Evolutionary conservation across 2,797 vertebrate genomes (phyloP), one percentile per base, ranked within the genome.

Genomic region (Oryzias sinensis): DNA sequence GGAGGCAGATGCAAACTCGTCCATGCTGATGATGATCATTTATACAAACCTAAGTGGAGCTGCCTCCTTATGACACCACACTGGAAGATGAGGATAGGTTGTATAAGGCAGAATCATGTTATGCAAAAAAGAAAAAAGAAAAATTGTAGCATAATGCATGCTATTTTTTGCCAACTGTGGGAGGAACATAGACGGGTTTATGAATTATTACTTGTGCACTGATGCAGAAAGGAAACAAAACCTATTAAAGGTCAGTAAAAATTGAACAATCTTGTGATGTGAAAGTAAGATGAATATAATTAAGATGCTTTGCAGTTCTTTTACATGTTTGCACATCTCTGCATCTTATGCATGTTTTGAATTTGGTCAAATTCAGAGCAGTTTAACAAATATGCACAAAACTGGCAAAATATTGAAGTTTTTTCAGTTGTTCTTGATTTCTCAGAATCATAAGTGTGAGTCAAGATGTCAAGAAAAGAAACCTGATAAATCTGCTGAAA

Each of bases 191-290:
- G 65, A 72, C 52, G 67, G 20, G 47, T 49, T 51, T 53, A 53
- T 74, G 49, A 80, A 80, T 80, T 82, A 74, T 83, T 65, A 43
- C 64, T 73, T 43, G 16, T 56, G 65, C 24, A 54, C 56, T 29
- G 64, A 69, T 43, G 53, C 44, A 20, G 41, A n/a, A 49, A 47
- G 18, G 5, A 37, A 8, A 41, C 41, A 45, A 42, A 50, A 42
- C 2, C 18, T 9, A 49, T 56, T 57, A 58, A 63, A 70, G 74
- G 70, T 83, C 61, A 76, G 61, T n/a, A 47, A 60, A 76, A 84
- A 78, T 79, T 8, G 57, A 61, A 56, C 70, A 74, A 51, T 65
- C 44, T 20, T 65, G 75, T 88, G 66, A 77, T 64, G 64, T 62
- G 58, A 62, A 81, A 75, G 43, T 55, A 62, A 79, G 43, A 54